These are phyloP conservation scores for Drosophila aff. DNA, from an alignment of 1,140 invertebrate species.

Conservation along the genomic window DNA sequence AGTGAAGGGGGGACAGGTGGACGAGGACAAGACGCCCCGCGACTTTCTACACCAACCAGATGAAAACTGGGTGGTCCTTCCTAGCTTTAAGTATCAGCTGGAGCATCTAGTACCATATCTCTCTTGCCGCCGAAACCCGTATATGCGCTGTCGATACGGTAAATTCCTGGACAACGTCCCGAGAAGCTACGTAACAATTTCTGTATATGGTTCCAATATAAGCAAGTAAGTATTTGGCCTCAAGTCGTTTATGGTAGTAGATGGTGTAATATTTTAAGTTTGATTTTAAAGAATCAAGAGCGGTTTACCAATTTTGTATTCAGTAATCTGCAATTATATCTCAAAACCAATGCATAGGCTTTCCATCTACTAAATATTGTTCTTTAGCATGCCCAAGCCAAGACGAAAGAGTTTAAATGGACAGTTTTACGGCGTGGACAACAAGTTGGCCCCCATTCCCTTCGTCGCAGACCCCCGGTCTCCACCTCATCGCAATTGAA, in stretches of 20 bases:
- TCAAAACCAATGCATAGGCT: not conserved
- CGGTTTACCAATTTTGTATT: not conserved
- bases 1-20: conserved; percentile 12
- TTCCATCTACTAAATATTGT: not conserved
- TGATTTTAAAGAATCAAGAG: not conserved
- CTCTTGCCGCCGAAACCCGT: conserved; percentile 42
- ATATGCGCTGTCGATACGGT: conserved; percentile 53
- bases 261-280: too few relatives aligned
- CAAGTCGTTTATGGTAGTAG: not conserved
- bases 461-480: conserved; percentile 40
- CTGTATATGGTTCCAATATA: conserved; percentile 10
- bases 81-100: conserved; percentile 56
- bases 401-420: conserved; percentile 66
- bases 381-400: conserved; percentile 57
- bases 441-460: conserved; percentile 71
- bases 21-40: conserved; percentile 16
- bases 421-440: conserved; percentile 70
- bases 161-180: conserved; percentile 67
- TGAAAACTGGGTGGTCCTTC: conserved; percentile 57
- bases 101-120: conserved; percentile 58
- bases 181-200: conserved; percentile 48
- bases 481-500: conserved; percentile 2
- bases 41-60: conserved; percentile 52
- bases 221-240: conserved; percentile 21
- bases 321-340: not conserved